Evolutionary conservation across 2,888 invertebrate genomes (phyloP), one percentile per base, ranked within the genome.

Genomic region (Celastrina argiolus): DNA sequence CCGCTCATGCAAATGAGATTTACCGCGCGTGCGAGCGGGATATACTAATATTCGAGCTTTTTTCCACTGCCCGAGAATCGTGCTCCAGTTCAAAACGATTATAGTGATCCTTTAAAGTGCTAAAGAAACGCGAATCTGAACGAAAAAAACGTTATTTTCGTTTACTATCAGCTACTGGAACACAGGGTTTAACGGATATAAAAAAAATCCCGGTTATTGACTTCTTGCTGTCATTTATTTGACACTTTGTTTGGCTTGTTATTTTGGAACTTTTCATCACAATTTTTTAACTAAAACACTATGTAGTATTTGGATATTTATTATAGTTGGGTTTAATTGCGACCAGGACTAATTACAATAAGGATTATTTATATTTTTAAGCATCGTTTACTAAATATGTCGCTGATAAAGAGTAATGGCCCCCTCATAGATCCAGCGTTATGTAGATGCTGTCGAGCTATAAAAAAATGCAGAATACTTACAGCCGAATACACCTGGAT

Each of bases 381-480:
- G 28, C 56, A 64, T 22, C 64, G 31, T 31, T 63, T 36, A 42
- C 64, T 63, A 66, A 79, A 75, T 74, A 88, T 88, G 87, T 81
- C 82, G 74, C 75, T 77, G 41, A 74, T 74, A 31, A 88, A 86
- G 74, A 86, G 76, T 70, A 88, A 87, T 72, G 88, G 88, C 34
- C 88, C 83, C 10, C 76, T 90, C 63, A 80, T 90, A 76, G 88
- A 91, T 70, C 89, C 89, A 72, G 90, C 83, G 6, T 70, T 91
- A n/a, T 91, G 90, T 76, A 80, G 90, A 72, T 88, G 88, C 66
- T 91, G 90, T 70, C 75, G 89, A 41, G 82, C 88, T 16, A 90
- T 90, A 16, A 90, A 90, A 75, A 90, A 88, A 84, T 91, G 91
- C 74, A 82, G 91, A 73, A 76, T 88, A 10, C 78, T 91, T 5